Evolutionary conservation across 1,140 invertebrate species (phyloP), one percentile per base, ranked within the genome.

Genomic region (Gonatopus flavifemur): DNA sequence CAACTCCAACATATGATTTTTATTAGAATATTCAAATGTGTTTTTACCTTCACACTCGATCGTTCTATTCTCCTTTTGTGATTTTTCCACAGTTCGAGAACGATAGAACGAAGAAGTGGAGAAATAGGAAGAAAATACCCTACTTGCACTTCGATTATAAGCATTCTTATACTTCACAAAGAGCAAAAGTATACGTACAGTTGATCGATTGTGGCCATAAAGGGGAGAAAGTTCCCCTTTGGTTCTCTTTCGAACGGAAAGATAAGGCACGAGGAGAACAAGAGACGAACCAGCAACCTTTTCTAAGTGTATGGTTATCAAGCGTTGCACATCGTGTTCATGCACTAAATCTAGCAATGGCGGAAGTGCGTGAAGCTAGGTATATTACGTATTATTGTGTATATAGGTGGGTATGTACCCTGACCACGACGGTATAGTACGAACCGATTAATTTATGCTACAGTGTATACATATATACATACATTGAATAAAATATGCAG

Each of bases 291-390:
- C 36, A 20, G 15, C 36, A 37, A 37, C n/a, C n/a, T n/a, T n/a
- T n/a, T n/a, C n/a, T n/a, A n/a, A n/a, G 21, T 32, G 31, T 18
- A 18, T 12, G 25, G 13, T 60, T 60, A 56, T 61, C 41, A 47
- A 37, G 39, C 50, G 30, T 16, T 16, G 43, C 47, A 28, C 47
- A 54, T 55, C 52, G 25, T 20, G 21, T 37, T 20, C 22, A 46
- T 49, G 44, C 56, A 62, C 52, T 59, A 45, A 59, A 64, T 64
- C 38, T 38, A 59, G 45, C 43, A 51, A 56, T 59, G 43, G 43
- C 62, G 60, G 57, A 64, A 64, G 59, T 64, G 57, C 53, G 60
- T 59, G 50, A 57, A 62, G 43, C 47, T 28, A 41, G n/a, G 22
- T 25, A 28, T n/a, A n/a, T n/a, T n/a, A n/a, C n/a, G n/a, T n/a